A percentile compares a stretch with the other conserved stretches of the same genome.
Evolutionary conservation across 2,797 vertebrate genomes (phyloP).

Genomic region (Crocodylus rhombifer): DNA sequence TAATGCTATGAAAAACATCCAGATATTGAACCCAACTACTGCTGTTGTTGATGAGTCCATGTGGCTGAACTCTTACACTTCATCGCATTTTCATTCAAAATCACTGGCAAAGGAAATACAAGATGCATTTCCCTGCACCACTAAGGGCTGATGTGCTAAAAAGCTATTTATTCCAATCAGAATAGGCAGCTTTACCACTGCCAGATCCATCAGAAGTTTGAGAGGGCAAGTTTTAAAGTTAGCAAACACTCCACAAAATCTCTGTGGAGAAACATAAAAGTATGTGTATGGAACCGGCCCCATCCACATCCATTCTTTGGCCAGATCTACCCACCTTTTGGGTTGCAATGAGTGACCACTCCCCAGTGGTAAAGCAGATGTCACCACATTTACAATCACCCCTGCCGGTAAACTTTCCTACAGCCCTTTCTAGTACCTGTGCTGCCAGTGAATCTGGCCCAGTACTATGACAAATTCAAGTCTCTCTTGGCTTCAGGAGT

Average conservation of each 20-base stretch:
- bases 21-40: too few relatives aligned
- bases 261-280: not conserved
- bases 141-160: not conserved
- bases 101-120: not conserved
- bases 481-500: not conserved
- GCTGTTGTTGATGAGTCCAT: too few relatives aligned
- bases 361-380: not conserved
- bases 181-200: not conserved
- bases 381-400: not conserved
- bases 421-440: not conserved
- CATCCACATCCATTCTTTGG: not conserved
- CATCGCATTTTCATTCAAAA: rapidly evolving
- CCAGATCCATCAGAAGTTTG: not conserved
- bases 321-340: not conserved
- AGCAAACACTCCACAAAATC: not conserved
- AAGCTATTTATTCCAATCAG: not conserved
- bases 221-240: not conserved
- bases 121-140: not conserved
- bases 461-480: not conserved
- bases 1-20: too few relatives aligned
- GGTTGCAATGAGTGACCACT: not conserved
- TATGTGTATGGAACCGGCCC: too few relatives aligned
- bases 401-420: not conserved
- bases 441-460: not conserved
- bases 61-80: not conserved